Evolutionary conservation across 2,113 vertebrate genomes (phyloP).

Genomic region (Syrmaticus mikado): DNA sequence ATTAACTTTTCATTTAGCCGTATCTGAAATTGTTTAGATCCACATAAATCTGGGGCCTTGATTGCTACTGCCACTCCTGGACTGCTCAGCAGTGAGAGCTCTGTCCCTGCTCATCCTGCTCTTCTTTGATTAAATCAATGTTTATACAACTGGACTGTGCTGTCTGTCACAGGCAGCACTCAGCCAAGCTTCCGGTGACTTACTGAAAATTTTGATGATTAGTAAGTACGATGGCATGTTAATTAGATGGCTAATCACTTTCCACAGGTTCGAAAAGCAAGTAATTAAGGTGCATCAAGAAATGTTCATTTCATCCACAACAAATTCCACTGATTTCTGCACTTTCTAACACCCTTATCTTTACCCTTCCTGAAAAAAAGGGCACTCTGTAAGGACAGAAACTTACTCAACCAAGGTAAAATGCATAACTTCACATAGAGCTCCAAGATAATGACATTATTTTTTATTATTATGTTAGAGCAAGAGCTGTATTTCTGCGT

Average conservation of each 20-base stretch:
- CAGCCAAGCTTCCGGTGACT: slow-evolving; percentile 16
- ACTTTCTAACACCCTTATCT: not conserved
- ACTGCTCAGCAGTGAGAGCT: not conserved
- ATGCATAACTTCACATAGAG: not conserved
- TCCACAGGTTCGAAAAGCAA: not conserved
- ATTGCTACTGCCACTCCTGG: not conserved
- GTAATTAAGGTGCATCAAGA: not conserved
- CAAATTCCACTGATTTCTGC: not conserved
- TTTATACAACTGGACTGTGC: not conserved
- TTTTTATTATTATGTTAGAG: not conserved
- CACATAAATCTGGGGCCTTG: slow-evolving; percentile 30
- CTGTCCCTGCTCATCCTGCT: not conserved
- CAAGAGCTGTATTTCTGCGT: not conserved
- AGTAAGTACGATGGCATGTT: slow-evolving; percentile 8
- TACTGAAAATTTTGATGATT: not conserved
- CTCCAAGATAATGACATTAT: not conserved
- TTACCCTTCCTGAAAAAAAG: not conserved
- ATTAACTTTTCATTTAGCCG: slow-evolving; percentile 26
- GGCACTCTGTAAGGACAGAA: not conserved
- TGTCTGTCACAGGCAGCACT: not conserved
- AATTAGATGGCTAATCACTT: slow-evolving; percentile 45
- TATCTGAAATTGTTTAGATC: slow-evolving; percentile 48
- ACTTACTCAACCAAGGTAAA: not conserved
- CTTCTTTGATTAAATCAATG: not conserved
- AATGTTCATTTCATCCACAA: not conserved